phyloP scores from a whole-genome alignment of 1,140 invertebrate species.

The Kradibia gibbosae region DNA sequence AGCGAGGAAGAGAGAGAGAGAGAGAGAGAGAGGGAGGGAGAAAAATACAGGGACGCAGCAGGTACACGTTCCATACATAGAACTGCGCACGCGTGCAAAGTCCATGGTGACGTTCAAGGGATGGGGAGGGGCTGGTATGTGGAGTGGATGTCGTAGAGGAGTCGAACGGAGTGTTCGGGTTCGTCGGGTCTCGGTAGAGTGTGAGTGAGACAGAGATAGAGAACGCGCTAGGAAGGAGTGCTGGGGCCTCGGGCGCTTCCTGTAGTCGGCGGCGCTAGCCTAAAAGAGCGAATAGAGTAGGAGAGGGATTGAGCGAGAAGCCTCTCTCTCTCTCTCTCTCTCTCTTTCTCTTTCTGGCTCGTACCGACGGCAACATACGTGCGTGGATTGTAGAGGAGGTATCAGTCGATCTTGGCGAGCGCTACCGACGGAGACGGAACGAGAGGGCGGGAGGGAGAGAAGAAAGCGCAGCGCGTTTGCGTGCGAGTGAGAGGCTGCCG shows the following conservation, averaged over 20 bases:
- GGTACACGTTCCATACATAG: no score
- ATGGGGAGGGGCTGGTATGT: no score
- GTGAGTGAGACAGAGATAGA: neutral
- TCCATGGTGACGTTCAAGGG: no score
- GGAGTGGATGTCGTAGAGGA: no score
- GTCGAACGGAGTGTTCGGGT: no score
- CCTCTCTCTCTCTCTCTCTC: no score
- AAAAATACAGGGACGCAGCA: no score
- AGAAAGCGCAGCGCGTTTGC: constrained; percentile 27
- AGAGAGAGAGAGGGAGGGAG: constrained; percentile 32
- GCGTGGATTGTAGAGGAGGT: constrained; percentile 1
- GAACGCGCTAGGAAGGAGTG: constrained; percentile 23
- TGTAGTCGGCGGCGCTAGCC: constrained; percentile 51
- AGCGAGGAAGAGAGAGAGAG: neutral
- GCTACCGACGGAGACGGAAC: constrained; percentile 21
- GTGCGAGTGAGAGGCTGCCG: constrained; percentile 39
- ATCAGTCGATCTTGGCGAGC: constrained; percentile 12
- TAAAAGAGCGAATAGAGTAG: constrained; percentile 46
- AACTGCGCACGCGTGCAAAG: no score
- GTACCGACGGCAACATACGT: neutral
- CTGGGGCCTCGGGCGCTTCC: constrained; percentile 50
- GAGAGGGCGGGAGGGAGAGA: neutral
- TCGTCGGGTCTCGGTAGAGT: no score
- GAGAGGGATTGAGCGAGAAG: no score
- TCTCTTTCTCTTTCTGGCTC: no score